Conservation (phyloP, 1,140 invertebrate species). For the Aporrectodea caliginosa region DNA sequence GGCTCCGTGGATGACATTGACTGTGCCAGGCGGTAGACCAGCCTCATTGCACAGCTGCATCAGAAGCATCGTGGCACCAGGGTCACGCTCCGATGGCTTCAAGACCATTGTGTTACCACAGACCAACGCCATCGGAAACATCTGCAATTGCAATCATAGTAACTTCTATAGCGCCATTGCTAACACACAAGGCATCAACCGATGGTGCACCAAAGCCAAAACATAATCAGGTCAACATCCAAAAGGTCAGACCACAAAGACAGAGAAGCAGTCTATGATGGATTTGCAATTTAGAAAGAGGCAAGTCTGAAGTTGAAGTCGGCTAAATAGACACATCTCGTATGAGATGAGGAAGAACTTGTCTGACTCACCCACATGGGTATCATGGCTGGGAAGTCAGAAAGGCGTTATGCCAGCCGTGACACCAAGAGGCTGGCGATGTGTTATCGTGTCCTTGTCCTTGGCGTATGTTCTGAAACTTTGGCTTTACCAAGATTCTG, state of each 20-base stretch:
- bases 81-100: conserved; percentile 94
- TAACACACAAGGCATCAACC: conserved; percentile 8
- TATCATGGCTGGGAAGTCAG: conserved; percentile 97
- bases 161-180: conserved; percentile 3
- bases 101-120: conserved; percentile 75
- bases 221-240: no score
- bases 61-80: conserved; percentile 90
- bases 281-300: no score
- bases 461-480: conserved; percentile 81
- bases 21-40: conserved; percentile 86
- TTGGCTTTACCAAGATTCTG: conserved; percentile 90
- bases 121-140: conserved; percentile 89
- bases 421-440: conserved; percentile 83
- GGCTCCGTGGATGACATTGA: conserved; percentile 94
- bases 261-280: no score
- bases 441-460: conserved; percentile 71
- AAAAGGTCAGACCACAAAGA: no score
- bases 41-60: conserved; percentile 83
- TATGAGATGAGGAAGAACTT: no score
- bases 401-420: conserved; percentile 76
- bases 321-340: no score
- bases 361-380: conserved; percentile 77
- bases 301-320: no score
- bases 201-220: no score
- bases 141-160: conserved; percentile 61